Evolutionary conservation across 1,140 invertebrate genomes (phyloP), one percentile per base, ranked within the genome.

Genomic region (Teleogryllus occipitalis): DNA sequence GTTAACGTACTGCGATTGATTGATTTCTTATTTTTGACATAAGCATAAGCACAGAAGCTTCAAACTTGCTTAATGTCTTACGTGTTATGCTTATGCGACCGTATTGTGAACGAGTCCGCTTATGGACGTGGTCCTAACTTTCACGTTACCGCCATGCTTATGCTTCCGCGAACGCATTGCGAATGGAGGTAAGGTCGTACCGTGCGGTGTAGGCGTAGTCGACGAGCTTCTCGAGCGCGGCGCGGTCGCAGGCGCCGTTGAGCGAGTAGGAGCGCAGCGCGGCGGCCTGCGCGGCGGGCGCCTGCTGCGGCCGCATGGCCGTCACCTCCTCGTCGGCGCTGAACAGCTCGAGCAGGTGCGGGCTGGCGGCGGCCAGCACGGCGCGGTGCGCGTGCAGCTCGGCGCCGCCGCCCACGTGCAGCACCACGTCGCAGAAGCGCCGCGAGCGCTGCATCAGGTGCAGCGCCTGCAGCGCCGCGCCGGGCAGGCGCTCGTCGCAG

Each of bases 141-240:
- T n/a, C n/a, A n/a, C n/a, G n/a, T n/a, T n/a, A n/a, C n/a, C n/a
- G n/a, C n/a, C n/a, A n/a, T n/a, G n/a, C n/a, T n/a, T n/a, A n/a
- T n/a, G n/a, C n/a, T n/a, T n/a, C n/a, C n/a, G n/a, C n/a, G n/a
- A n/a, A n/a, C n/a, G n/a, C n/a, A n/a, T n/a, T n/a, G n/a, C n/a
- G n/a, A n/a, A n/a, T n/a, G n/a, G n/a, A n/a, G n/a, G n/a, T n/a
- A n/a, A n/a, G n/a, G 5, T 2, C 27, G 27, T 39, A 90, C 90
- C 86, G 87, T 79, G 89, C 87, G 76, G 94, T 95, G 86, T 96
- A 96, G 47, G 92, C 92, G 86, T 93, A 96, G 84, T 96, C 91
- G 47, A 96, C 89, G 8, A 96, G 87, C 80, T 90, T 90, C 81
- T 93, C 90, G 82, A 96, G 87, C 74, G 93, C 90, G 80, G 87